Percentiles rank a stretch among this genome's conserved stretches.
Evolutionary conservation across 2,888 invertebrate species (phyloP).

Genomic region (Argyresthia albistria): DNA sequence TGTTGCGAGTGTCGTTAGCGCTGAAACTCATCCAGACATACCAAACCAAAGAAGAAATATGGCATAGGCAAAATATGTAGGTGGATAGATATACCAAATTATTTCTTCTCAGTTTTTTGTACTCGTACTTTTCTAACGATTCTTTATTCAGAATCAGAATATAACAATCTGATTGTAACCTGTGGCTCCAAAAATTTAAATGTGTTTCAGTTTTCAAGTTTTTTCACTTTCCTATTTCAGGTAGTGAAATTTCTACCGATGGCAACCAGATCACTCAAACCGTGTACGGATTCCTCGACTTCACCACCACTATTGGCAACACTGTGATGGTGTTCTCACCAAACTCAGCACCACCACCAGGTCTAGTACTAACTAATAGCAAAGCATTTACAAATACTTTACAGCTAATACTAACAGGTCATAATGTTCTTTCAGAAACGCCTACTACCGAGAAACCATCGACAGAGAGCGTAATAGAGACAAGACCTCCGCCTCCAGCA

Average conservation of each 20-base stretch:
- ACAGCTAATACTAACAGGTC: not conserved
- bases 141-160: too few species aligned
- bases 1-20: too few species aligned
- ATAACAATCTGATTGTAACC: too few species aligned
- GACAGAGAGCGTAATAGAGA: constrained; percentile 61
- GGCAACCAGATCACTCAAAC: constrained; percentile 83
- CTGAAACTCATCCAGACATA: too few species aligned
- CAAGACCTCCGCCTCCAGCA: constrained; percentile 54
- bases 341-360: constrained; percentile 82
- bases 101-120: too few species aligned
- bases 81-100: too few species aligned
- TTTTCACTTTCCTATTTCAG: not conserved
- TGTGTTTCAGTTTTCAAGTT: too few species aligned
- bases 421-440: constrained; percentile 37
- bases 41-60: too few species aligned
- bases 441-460: constrained; percentile 54
- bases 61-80: too few species aligned
- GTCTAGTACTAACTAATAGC: constrained; percentile 23
- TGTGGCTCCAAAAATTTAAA: too few species aligned
- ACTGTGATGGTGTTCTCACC: constrained; percentile 97
- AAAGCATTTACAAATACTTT: not conserved
- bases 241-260: constrained; percentile 13
- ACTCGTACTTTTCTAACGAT: too few species aligned
- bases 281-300: constrained; percentile 94
- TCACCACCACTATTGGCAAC: constrained; percentile 94